Evolutionary conservation across 2,797 vertebrate genomes (phyloP).

Genomic region (Erethizon dorsatum): DNA sequence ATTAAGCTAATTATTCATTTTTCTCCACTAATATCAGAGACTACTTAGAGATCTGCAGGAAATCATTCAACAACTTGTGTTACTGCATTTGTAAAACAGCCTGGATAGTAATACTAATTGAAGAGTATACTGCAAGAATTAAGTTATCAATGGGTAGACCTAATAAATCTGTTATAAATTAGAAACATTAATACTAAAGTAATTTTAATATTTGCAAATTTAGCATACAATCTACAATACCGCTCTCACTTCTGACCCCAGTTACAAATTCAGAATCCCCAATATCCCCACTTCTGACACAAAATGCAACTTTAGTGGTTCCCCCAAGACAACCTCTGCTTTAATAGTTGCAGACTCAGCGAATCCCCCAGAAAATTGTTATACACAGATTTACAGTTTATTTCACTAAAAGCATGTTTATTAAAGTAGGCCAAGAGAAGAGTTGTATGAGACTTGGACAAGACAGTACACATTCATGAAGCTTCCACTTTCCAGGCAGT

Average conservation of each 20-base stretch:
- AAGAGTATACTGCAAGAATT: neutral
- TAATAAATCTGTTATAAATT: neutral
- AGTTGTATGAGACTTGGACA: neutral
- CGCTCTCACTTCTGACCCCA: neutral
- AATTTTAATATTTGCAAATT: conserved; percentile 52
- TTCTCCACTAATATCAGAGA: neutral
- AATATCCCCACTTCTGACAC: neutral
- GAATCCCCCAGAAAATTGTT: neutral
- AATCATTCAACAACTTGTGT: conserved; percentile 29
- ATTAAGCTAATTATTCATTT: neutral
- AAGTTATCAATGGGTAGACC: neutral
- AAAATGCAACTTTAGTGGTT: neutral
- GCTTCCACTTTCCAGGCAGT: neutral
- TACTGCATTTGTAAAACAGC: neutral
- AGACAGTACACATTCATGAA: neutral
- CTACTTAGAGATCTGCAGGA: neutral
- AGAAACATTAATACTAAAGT: neutral
- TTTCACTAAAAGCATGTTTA: neutral
- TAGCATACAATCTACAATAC: neutral
- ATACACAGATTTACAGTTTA: neutral
- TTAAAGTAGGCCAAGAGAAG: neutral
- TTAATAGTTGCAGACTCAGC: neutral
- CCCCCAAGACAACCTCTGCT: neutral
- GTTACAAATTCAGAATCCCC: neutral
- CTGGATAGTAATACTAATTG: conserved; percentile 24